Evolutionary conservation across 2,797 vertebrate species (phyloP).

Genomic region (Carduelis carduelis): DNA sequence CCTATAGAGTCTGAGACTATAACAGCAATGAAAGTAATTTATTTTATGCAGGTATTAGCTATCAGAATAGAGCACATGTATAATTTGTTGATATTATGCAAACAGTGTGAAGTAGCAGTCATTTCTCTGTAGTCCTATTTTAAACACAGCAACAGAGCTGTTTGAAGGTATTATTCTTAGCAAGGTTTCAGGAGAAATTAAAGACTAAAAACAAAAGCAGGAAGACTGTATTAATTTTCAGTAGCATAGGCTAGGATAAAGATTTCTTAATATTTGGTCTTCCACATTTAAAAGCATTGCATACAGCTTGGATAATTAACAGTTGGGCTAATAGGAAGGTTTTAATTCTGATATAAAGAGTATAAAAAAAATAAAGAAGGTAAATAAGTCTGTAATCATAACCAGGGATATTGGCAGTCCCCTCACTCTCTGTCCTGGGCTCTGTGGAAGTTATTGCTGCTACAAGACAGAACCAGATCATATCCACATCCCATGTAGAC

Average conservation of each 20-base stretch:
- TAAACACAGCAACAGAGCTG: neutral
- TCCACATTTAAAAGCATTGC: neutral
- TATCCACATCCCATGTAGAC: neutral
- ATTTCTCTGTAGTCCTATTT: neutral
- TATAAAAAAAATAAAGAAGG: neutral
- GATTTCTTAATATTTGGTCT: neutral
- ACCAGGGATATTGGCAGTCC: neutral
- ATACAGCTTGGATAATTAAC: neutral
- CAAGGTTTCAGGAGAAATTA: neutral
- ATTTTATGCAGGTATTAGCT: neutral
- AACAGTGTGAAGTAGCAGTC: neutral
- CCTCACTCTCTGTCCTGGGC: neutral
- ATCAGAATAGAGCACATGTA: neutral
- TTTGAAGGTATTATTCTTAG: slow-evolving; percentile 11
- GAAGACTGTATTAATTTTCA: neutral
- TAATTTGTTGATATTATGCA: slow-evolving; percentile 6
- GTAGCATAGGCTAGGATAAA: neutral
- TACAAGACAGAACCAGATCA: neutral
- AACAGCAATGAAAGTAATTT: neutral
- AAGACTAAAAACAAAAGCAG: neutral
- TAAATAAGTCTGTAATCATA: neutral
- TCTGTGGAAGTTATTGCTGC: neutral
- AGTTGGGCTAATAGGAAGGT: neutral
- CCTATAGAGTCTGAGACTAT: neutral
- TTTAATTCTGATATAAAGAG: neutral